Conservation (phyloP, 2,797 vertebrate genomes). For the Emydoidea blandingii region DNA sequence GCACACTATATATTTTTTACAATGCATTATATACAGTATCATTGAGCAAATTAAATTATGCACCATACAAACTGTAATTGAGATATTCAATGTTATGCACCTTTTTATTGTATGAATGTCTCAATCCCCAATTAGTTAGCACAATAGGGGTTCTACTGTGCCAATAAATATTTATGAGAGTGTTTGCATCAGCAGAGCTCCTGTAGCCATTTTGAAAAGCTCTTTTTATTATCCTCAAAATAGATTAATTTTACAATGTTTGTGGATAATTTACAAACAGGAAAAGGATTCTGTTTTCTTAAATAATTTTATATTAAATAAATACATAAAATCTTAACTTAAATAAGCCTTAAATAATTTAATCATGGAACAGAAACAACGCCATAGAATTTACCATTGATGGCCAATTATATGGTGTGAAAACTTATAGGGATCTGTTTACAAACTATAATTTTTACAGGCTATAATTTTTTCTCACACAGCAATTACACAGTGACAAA, state of each 20-base stretch:
- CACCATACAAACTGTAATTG: too few relatives aligned
- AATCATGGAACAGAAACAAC: neutral
- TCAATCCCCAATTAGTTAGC: too few relatives aligned
- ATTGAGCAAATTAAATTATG: too few relatives aligned
- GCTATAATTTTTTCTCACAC: neutral
- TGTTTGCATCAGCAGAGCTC: neutral
- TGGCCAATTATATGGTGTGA: neutral
- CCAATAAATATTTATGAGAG: neutral
- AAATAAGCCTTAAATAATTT: neutral
- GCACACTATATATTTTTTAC: neutral
- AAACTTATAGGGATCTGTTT: neutral
- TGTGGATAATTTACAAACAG: neutral
- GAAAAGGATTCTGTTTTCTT: neutral
- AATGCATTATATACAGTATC: too few relatives aligned
- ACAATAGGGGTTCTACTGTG: too few relatives aligned
- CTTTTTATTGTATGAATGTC: too few relatives aligned
- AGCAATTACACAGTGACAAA: neutral
- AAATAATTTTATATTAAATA: neutral
- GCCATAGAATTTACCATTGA: neutral
- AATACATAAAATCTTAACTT: neutral
- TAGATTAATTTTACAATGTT: neutral
- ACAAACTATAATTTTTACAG: neutral
- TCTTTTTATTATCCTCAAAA: neutral
- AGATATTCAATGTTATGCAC: too few relatives aligned
- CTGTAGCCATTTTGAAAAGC: neutral